Base-by-base conservation (phyloP, 2,113 vertebrate genomes). In the Monopterus albus region DNA sequence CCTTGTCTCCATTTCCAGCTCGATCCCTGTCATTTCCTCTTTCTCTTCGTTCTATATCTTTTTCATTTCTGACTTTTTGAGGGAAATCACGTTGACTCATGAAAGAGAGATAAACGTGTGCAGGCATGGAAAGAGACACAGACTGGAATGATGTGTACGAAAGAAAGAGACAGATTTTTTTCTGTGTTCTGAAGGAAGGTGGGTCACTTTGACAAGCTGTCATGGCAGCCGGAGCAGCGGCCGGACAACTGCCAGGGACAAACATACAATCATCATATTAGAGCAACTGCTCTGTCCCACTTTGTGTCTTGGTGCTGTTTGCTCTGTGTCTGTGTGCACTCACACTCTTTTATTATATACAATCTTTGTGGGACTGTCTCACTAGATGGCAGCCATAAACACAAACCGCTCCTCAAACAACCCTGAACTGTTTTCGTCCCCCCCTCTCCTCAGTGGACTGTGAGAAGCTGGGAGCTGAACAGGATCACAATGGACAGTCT, bases 251-350 rank as follows among this genome's bases (percentile, higher is more conserved):
- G 91, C 88, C 93, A 81, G 93, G 86, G 86, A 90, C 94, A 95
- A 98, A 96, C 96, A 92, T 97, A 93, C 95, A 96, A 98, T 99
- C 96, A 98, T 95, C 94, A 93, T 94, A 97, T 98, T 98, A 98
- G 95, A 95, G 94, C 92, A 93, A 92, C 72, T 46, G 75, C 75
- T 78, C 59, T 50, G 75, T 63, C 73, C 65, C 53, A 15, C 65
- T 74, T 47, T 76, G 81, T 58, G 82, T 42, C 55, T 58, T 51
- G 23, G 40, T 39, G 56, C 62, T 39, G 43, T 47, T 77, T 12
- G 9, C 62, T 47, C 14, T 28, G 50, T 62, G 68, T 75, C 51
- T 56, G 17, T 51, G 46, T 60, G 51, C 31, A 20, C 72, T 74
- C 2, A 12, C 55, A 47, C 67, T 63, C 45, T 66, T 74, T 78